A percentile compares a stretch with the other conserved stretches of the same genome.
Conservation (phyloP, 2,888 invertebrate species). For the Cerastis rubricosa region DNA sequence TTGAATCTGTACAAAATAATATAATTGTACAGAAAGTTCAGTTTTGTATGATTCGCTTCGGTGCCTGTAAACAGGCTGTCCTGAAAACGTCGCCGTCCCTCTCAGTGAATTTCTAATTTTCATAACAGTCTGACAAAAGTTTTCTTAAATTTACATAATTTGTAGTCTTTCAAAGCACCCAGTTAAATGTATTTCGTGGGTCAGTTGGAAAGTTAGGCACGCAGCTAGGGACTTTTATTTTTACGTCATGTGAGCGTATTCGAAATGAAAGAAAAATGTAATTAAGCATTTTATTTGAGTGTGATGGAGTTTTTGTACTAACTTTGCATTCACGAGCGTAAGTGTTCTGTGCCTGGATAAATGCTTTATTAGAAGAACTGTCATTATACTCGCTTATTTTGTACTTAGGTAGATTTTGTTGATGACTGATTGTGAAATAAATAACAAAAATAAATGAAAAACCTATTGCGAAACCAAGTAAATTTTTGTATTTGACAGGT, state of each 20-base stretch:
- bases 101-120: slow-evolving; percentile 69
- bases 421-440: slow-evolving; percentile 9
- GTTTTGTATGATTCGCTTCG: slow-evolving; percentile 14
- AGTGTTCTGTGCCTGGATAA: not conserved
- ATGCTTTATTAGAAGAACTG: not conserved
- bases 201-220: slow-evolving; percentile 45
- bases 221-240: slow-evolving; percentile 38
- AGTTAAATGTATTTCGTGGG: slow-evolving; percentile 68
- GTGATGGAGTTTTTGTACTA: not conserved
- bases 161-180: slow-evolving; percentile 68
- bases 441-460: not conserved
- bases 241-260: slow-evolving; percentile 18
- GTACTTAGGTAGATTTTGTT: not conserved
- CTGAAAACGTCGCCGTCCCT: slow-evolving; percentile 55
- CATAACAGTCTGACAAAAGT: slow-evolving; percentile 73
- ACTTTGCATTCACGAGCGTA: slow-evolving; percentile 6
- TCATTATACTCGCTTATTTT: slow-evolving; percentile 12
- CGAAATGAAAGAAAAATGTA: slow-evolving; percentile 44
- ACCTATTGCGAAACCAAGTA: too few species aligned
- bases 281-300: slow-evolving; percentile 32
- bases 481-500: not conserved
- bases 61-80: slow-evolving; percentile 52
- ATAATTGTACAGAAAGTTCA: slow-evolving; percentile 17
- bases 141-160: slow-evolving; percentile 76
- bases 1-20: slow-evolving; percentile 20